Conservation (phyloP, 2,113 vertebrate genomes). For the Alectura lathami region DNA sequence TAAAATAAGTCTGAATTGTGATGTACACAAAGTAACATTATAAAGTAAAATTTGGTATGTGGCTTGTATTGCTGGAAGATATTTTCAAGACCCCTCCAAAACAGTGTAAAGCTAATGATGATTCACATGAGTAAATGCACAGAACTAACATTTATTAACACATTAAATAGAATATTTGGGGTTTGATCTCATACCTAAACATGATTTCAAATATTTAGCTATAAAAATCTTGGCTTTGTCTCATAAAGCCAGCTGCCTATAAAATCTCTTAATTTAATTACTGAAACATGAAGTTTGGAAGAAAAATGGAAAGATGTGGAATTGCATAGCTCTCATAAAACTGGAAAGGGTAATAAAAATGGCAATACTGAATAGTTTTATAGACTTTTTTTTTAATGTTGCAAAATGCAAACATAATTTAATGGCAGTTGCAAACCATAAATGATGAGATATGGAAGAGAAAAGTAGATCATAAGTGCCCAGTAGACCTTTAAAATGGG, state of each 20-base stretch:
- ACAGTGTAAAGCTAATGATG: background rate
- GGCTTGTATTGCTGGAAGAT: background rate
- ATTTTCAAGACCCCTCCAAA: background rate
- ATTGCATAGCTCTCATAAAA: background rate
- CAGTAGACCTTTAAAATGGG: background rate
- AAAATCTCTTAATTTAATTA: background rate
- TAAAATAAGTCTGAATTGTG: background rate
- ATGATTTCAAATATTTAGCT: background rate
- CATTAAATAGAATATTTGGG: background rate
- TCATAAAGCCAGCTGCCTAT: background rate
- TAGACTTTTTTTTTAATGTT: background rate
- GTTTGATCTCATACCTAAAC: background rate
- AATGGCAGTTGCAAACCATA: background rate
- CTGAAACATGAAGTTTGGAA: background rate
- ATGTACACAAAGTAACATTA: background rate
- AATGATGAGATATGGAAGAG: background rate
- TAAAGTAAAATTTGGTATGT: background rate
- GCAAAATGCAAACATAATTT: background rate
- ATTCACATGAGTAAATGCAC: slow-evolving; percentile 11
- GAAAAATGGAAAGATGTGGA: background rate
- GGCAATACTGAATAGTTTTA: background rate
- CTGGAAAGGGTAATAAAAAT: background rate
- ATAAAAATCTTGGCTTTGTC: background rate
- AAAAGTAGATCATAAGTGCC: background rate
- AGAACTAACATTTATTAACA: background rate